A percentile compares a stretch with the other conserved stretches of the same genome.
Evolutionary conservation across 2,797 vertebrate genomes (phyloP).

Genomic region (Dicrostonyx torquatus): DNA sequence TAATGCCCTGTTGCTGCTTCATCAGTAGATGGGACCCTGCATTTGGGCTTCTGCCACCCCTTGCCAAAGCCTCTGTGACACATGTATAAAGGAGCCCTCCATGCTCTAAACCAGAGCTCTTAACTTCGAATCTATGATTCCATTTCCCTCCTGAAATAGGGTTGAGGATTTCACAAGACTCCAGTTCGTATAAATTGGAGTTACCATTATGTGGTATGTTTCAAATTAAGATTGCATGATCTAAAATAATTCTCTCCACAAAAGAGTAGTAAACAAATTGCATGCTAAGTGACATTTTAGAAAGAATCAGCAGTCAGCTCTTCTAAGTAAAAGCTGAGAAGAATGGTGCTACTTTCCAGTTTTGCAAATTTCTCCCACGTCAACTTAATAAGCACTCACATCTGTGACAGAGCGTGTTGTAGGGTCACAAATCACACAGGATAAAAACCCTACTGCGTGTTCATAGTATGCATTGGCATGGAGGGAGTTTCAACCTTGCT

Average conservation of each 20-base stretch:
- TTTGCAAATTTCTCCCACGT: rapidly evolving
- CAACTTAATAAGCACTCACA: rapidly evolving
- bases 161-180: background rate
- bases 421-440: too few species aligned
- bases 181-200: background rate
- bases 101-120: background rate
- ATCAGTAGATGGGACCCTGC: background rate
- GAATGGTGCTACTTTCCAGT: background rate
- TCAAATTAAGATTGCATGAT: background rate
- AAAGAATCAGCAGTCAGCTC: background rate
- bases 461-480: too few species aligned
- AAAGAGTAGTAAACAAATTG: background rate
- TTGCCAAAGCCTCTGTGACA: too few species aligned
- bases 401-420: background rate
- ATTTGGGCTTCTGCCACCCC: background rate
- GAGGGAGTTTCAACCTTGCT: background rate
- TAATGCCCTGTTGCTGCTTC: background rate
- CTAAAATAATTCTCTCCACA: background rate
- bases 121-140: too few species aligned
- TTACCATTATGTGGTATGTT: background rate
- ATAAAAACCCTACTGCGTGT: rapidly evolving
- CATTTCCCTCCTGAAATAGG: background rate
- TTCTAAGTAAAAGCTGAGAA: background rate
- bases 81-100: rapidly evolving
- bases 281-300: background rate